Base-by-base conservation (phyloP, 2,797 vertebrate species). In the Falco concolor region DNA sequence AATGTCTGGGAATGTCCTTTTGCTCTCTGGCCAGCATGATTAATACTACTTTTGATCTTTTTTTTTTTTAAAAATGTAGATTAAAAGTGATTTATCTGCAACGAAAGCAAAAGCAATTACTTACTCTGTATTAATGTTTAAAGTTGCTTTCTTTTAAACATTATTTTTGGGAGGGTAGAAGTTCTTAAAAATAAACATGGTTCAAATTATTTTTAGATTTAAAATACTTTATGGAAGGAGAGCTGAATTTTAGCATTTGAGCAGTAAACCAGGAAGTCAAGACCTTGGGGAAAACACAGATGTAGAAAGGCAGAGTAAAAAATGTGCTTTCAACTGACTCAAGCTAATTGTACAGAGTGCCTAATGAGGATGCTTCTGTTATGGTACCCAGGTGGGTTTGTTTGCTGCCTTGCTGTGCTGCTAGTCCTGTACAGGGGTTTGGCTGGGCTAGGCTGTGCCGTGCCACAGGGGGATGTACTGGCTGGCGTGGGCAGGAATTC, bases 1-100 rank as follows among this genome's bases (percentile, higher is more conserved):
- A 96, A 92, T 91, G 97, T 97, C 97, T 98, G 91, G 96, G 96
- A 97, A 98, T 97, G 97, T 97, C 97, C 93, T 97, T 97, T 97
- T 91, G 95, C 97, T 98, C 96, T 82, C 90, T 64, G 82, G 96
- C 97, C 97, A 97, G 92, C 93, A 94, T 47, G 80, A 96, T 95
- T 96, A 93, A 92, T 92, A 95, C 84, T 92, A 90, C 77, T 96
- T 79, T 93, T 36, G 82, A 91, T 96, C 75, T 93, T 88, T 74
- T 23, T 44, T 27, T 45, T 34, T 45, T 45, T 53, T 21, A 36
- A 36, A 74, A 83, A 91, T 61, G 82, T 87, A 94, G 96, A 95
- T 96, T 97, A 95, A 94, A 95, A 97, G 95, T 97, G 97, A 97
- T 97, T 98, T 98, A 97, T 97, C 97, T 97, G 91, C 91, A 96